Evolutionary conservation across 2,113 vertebrate genomes (phyloP), one percentile per base, ranked within the genome.

Genomic region (Bufo gargarizans): DNA sequence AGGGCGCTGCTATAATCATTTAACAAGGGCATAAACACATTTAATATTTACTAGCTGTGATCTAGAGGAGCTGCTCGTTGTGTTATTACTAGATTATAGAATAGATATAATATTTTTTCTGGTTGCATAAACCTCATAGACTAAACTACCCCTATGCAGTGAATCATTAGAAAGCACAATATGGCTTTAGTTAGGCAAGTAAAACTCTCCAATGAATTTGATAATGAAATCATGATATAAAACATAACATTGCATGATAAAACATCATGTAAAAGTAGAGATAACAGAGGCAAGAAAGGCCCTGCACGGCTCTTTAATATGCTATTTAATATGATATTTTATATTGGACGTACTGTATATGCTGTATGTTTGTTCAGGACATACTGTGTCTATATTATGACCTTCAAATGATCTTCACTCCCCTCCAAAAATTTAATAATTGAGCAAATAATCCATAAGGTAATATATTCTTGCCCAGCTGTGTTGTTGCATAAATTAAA

Each of bases 21-120:
- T 84, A n/a, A 71, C 47, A 55, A 55, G 65, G 63, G 65, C 65
- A 71, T 84, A 84, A 71, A 84, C 63, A 69, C 65, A 19, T 63
- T 45, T 45, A 33, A 45, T 76, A 85, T 59, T 59, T 59, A 76
- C 33, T 76, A 53, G 71, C 71, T 80, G 78, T 59, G 78, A 80
- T 59, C 22, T 43, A 33, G 20, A 58, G n/a, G 13, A 74, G 43
- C 43, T 74, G 43, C 71, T 74, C 43, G 8, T 74, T 45, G 71
- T 45, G 47, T 74, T 74, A 74, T 19, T 71, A 71, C 43, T 16
- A 2, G 1, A 72, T 72, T 13, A 43, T 45, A 19, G 59, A n/a
- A 19, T 59, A 47, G 43, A 33, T 43, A 3, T 22, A 11, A 50
- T 5, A 50, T 69, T 69, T 11, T 13, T 4, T n/a, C 17, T 56